These are phyloP conservation scores for Unio delphinus DNA, from an alignment of 2,888 invertebrate species.

Conservation along the genomic window DNA sequence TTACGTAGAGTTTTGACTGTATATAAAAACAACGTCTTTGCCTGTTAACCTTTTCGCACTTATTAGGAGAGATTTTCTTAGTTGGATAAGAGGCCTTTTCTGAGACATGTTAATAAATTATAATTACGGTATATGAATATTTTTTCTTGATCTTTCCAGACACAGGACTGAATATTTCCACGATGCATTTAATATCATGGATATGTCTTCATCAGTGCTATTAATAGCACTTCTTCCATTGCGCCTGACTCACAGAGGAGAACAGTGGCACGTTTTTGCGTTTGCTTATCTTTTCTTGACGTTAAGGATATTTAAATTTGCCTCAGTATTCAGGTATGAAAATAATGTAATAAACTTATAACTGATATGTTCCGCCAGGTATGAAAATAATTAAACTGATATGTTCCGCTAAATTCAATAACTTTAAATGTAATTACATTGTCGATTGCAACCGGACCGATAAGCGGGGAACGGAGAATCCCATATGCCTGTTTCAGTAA, in stretches of 20 bases:
- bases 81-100: no score
- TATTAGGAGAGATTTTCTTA: no score
- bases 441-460: no score
- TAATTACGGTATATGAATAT: not conserved
- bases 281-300: constrained; percentile 59
- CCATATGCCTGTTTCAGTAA: no score
- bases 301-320: constrained; percentile 62
- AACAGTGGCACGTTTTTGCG: constrained; percentile 61
- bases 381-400: not conserved
- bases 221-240: constrained; percentile 48
- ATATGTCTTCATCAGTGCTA: constrained; percentile 43
- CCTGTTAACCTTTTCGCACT: no score
- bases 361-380: constrained; percentile 36
- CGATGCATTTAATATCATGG: constrained; percentile 63
- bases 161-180: constrained; percentile 56
- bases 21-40: no score
- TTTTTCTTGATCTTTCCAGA: constrained; percentile 30
- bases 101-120: not conserved
- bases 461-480: no score
- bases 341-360: not conserved
- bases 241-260: constrained; percentile 40
- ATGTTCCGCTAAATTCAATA: not conserved
- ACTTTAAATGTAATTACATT: no score
- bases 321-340: constrained; percentile 60
- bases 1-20: no score